Conservation (phyloP, 2,113 vertebrate genomes). For the Argyrosomus japonicus region DNA sequence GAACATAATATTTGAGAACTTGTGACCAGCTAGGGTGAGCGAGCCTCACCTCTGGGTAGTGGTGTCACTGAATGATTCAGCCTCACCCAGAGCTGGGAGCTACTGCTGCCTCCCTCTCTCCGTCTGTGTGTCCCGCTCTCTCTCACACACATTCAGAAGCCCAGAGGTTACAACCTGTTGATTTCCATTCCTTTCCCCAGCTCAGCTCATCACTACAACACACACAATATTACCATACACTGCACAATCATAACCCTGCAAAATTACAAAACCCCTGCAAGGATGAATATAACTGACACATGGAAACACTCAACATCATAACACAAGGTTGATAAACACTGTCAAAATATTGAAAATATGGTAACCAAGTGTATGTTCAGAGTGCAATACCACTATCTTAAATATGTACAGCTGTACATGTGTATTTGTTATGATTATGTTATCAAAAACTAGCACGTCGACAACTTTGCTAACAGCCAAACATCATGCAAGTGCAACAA, state of each 20-base stretch:
- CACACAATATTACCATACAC: neutral
- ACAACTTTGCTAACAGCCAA: no score
- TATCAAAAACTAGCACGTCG: no score
- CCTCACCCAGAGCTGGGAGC: conserved; percentile 11
- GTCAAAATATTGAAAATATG: neutral
- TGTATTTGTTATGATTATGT: no score
- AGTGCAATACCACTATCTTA: no score
- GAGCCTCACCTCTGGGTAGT: conserved; percentile 26
- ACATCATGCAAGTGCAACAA: no score
- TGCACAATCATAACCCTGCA: neutral
- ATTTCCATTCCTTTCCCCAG: conserved; percentile 32
- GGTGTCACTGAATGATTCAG: conserved; percentile 41
- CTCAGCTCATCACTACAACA: conserved; percentile 36
- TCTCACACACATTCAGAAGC: conserved; percentile 3
- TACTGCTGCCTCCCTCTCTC: neutral
- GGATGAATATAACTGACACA: neutral
- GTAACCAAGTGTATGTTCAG: no score
- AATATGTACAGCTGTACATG: no score
- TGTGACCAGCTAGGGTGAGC: conserved; percentile 37
- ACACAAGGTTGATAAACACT: neutral
- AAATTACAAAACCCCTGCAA: neutral
- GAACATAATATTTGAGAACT: conserved; percentile 25
- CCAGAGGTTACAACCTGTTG: conserved; percentile 50
- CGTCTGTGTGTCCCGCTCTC: neutral
- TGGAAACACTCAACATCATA: neutral